Percentiles rank a stretch among this genome's conserved stretches.
These are phyloP conservation scores for Ophraella communa DNA, from an alignment of 2,888 invertebrate species.

Conservation along the genomic window DNA sequence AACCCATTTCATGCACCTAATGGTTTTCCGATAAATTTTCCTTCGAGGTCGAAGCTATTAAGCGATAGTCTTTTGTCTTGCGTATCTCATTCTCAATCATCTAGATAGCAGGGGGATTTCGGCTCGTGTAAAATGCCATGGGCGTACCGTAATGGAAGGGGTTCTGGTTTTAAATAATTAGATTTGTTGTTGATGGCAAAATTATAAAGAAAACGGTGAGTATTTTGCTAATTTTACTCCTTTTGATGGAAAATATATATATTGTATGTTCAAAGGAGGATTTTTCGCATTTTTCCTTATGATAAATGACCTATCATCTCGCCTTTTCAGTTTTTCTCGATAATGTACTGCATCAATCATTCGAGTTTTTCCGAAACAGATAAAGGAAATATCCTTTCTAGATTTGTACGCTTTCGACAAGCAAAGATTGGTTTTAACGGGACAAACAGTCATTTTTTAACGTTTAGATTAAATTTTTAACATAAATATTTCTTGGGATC, in stretches of 20 bases:
- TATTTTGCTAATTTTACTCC: too few species aligned
- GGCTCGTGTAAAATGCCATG: slow-evolving; percentile 10
- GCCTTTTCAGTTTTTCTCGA: not conserved
- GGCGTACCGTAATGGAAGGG: too few species aligned
- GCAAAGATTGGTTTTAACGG: too few species aligned
- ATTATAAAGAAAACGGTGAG: too few species aligned
- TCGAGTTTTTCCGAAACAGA: slow-evolving; percentile 1
- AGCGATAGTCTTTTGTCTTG: slow-evolving; percentile 35
- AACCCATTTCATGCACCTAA: slow-evolving; percentile 32
- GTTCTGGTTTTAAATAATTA: too few species aligned
- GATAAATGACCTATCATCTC: not conserved
- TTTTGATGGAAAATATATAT: too few species aligned
- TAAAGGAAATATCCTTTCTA: not conserved
- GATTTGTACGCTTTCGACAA: too few species aligned
- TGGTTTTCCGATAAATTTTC: slow-evolving; percentile 37
- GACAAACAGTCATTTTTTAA: too few species aligned
- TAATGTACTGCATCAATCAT: slow-evolving; percentile 14
- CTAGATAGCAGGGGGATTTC: slow-evolving; percentile 14
- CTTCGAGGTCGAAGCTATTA: slow-evolving; percentile 31
- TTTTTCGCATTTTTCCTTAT: not conserved
- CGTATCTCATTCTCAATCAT: slow-evolving; percentile 26
- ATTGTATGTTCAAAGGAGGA: too few species aligned
- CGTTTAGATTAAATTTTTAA: too few species aligned
- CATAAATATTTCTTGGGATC: too few species aligned
- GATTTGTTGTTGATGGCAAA: too few species aligned